Evolutionary conservation across 2,113 vertebrate genomes (phyloP).

Genomic region (Ptychochromis oligacanthus): DNA sequence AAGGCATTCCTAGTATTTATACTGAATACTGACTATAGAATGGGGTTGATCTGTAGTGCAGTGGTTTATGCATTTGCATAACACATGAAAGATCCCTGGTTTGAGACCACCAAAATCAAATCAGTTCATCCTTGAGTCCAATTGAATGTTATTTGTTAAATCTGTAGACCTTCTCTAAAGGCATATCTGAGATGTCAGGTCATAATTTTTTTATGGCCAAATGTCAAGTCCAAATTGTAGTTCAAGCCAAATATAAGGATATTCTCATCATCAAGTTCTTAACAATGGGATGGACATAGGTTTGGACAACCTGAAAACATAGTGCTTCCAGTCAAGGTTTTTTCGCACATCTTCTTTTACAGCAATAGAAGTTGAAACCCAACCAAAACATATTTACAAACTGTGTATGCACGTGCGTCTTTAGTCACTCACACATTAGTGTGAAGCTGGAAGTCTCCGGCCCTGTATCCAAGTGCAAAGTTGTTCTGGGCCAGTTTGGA

Average conservation of each 20-base stretch:
- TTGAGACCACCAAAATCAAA: too few relatives aligned
- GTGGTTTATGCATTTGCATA: too few relatives aligned
- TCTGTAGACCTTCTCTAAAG: too few relatives aligned
- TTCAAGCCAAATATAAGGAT: background rate
- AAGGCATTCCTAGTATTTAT: background rate
- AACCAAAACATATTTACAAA: too few relatives aligned
- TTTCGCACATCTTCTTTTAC: background rate
- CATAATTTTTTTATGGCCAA: too few relatives aligned
- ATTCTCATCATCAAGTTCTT: background rate
- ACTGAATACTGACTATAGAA: too few relatives aligned
- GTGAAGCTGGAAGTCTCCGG: slow-evolving; percentile 94
- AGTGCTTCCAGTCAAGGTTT: background rate
- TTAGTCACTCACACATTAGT: slow-evolving; percentile 93
- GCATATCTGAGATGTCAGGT: too few relatives aligned
- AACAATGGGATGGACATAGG: background rate
- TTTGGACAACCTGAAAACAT: background rate
- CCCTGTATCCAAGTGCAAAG: slow-evolving; percentile 91
- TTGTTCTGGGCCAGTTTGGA: slow-evolving; percentile 93
- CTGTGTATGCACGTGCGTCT: background rate
- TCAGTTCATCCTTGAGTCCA: too few relatives aligned
- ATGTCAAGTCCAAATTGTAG: background rate
- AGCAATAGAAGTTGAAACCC: background rate
- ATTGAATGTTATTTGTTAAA: too few relatives aligned
- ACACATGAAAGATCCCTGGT: too few relatives aligned
- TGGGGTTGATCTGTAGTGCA: too few relatives aligned